Percentiles rank a stretch among this genome's conserved stretches.
These are phyloP conservation scores for Naso thynnoides DNA, from an alignment of 2,797 vertebrate genomes.

Conservation along the genomic window DNA sequence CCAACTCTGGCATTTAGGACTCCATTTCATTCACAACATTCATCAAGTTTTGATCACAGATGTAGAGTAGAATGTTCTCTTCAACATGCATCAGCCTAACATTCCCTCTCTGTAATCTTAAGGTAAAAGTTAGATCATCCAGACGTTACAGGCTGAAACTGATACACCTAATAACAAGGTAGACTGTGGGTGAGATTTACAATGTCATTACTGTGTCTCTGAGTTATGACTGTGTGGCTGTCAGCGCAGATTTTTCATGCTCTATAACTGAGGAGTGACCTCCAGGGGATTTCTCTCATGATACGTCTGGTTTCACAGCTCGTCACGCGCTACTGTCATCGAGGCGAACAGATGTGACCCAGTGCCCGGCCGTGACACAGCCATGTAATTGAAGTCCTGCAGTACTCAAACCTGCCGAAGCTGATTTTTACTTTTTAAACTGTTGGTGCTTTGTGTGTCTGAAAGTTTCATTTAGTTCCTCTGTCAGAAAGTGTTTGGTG, in stretches of 20 bases:
- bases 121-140: constrained; percentile 32
- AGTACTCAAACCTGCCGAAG: constrained; percentile 31
- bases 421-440: constrained; percentile 9
- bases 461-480: not conserved
- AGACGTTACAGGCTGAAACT: constrained; percentile 46
- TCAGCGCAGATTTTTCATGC: constrained; percentile 59
- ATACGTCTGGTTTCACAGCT: constrained; percentile 73
- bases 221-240: constrained; percentile 63
- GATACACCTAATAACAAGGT: constrained; percentile 67
- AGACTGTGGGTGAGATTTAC: constrained; percentile 56
- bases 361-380: constrained; percentile 21
- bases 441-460: not conserved
- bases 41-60: constrained; percentile 29
- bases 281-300: constrained; percentile 56
- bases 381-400: constrained; percentile 48
- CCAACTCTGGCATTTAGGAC: constrained; percentile 18
- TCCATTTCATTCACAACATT: constrained; percentile 34
- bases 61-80: not conserved
- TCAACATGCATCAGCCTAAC: constrained; percentile 10
- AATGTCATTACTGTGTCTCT: constrained; percentile 50
- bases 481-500: not conserved
- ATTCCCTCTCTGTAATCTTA: constrained; percentile 26
- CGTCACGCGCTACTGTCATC: constrained; percentile 65
- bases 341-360: constrained; percentile 69
- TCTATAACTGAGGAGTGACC: constrained; percentile 57